A percentile compares a stretch with the other conserved stretches of the same genome.
phyloP scores from a whole-genome alignment of 2,797 vertebrate species.

The Rhadinocentrus ornatus region DNA sequence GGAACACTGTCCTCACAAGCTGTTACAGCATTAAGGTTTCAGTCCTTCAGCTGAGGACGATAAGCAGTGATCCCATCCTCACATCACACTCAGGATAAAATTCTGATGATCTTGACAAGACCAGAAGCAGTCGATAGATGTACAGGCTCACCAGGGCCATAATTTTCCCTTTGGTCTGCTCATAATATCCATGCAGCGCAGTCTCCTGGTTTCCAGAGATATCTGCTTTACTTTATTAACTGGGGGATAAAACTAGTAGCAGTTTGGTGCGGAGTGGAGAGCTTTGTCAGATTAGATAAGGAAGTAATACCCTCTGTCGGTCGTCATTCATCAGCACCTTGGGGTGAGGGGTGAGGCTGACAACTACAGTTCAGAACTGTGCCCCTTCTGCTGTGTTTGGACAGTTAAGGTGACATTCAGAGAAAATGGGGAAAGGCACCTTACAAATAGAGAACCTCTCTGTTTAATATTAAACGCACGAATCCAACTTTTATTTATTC shows the following conservation, averaged over 20 bases:
- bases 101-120: conserved; percentile 48
- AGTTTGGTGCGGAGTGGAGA: conserved; percentile 17
- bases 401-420: conserved; percentile 23
- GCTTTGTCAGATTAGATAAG: conserved; percentile 64
- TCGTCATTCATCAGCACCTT: conserved; percentile 45
- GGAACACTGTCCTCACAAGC: conserved; percentile 1
- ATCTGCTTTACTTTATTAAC: conserved; percentile 35
- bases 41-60: conserved; percentile 31
- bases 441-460: conserved; percentile 5
- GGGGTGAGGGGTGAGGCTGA: conserved; percentile 31
- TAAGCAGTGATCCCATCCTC: conserved; percentile 30
- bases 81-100: conserved; percentile 47
- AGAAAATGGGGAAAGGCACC: conserved; percentile 6
- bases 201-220: conserved; percentile 49
- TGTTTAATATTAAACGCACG: neutral
- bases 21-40: conserved; percentile 9
- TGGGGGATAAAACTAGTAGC: conserved; percentile 37
- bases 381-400: conserved; percentile 20
- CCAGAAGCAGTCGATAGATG: conserved; percentile 27
- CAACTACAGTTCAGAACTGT: conserved; percentile 18
- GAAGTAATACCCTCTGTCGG: conserved; percentile 61
- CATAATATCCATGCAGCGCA: conserved; percentile 24
- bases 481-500: conserved; percentile 23
- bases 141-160: conserved; percentile 16
- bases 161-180: conserved; percentile 19